Evolutionary conservation across 2,888 invertebrate genomes (phyloP).

Genomic region (Pheosia gnoma): DNA sequence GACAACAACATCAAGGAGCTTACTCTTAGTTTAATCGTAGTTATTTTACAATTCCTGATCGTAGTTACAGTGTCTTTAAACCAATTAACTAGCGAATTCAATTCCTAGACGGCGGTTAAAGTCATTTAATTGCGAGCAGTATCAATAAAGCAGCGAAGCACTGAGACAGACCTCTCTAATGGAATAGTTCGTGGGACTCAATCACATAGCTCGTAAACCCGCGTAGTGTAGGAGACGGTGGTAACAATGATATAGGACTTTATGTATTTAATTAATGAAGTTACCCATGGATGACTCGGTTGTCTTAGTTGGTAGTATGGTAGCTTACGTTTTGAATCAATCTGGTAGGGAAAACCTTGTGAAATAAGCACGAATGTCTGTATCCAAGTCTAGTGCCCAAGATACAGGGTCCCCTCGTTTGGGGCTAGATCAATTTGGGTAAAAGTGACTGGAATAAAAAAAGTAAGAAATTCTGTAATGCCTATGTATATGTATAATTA

Average conservation of each 20-base stretch:
- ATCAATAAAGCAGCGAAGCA: constrained; percentile 43
- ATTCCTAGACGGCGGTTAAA: constrained; percentile 26
- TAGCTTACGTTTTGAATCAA: too few species aligned
- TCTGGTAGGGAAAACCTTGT: too few species aligned
- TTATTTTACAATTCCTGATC: constrained; percentile 17
- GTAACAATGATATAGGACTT: not conserved
- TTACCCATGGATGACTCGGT: too few species aligned
- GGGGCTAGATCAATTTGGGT: too few species aligned
- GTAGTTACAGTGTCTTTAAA: constrained; percentile 34
- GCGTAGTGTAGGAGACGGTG: constrained; percentile 17
- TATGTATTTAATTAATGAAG: too few species aligned
- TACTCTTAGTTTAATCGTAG: not conserved
- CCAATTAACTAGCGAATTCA: constrained; percentile 39
- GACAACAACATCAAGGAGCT: not conserved
- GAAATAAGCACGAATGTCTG: too few species aligned
- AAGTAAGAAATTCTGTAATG: too few species aligned
- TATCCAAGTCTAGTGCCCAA: too few species aligned
- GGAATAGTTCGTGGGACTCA: constrained; percentile 53
- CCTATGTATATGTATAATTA: too few species aligned
- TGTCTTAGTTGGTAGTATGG: too few species aligned
- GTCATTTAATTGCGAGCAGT: constrained; percentile 35
- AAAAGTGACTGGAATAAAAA: too few species aligned
- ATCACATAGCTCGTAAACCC: constrained; percentile 67
- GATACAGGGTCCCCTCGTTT: too few species aligned
- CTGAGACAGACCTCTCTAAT: constrained; percentile 32